Evolutionary conservation across 2,797 vertebrate genomes (phyloP), one percentile per base, ranked within the genome.

Genomic region (Neosilurus hyrtlii): DNA sequence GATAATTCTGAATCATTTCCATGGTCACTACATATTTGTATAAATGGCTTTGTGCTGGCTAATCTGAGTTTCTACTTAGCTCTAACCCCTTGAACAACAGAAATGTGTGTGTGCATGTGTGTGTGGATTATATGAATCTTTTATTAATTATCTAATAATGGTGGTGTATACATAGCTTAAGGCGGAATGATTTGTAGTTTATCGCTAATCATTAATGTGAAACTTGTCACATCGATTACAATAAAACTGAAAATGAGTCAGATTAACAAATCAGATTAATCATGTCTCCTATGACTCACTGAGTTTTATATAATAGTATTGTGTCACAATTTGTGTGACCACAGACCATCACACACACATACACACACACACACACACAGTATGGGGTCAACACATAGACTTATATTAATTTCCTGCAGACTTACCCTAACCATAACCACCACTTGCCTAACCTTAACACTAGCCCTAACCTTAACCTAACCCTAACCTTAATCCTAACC

Each of bases 321-420:
- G 14, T 57, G 71, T 73, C 14, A 51, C 5, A 49, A 4, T 49
- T 37, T 70, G 67, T 70, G 20, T 51, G 37, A 54, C 59, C 43
- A 51, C 12, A 78, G n/a, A 52, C 49, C 22, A 24, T 3, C 52
- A 30, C 73, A 30, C 73, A 57, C 49, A 24, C 75, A 79, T 43
- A 65, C 65, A 7, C 52, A 30, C 73, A 30, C 73, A 57, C 49
- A 24, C 75, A 79, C 56, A 65, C 65, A 73, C 68, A 74, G n/a
- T n/a, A n/a, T n/a, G n/a, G n/a, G n/a, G n/a, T n/a, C n/a, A n/a
- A n/a, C n/a, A n/a, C n/a, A n/a, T n/a, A n/a, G n/a, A n/a, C n/a
- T n/a, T n/a, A n/a, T n/a, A n/a, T n/a, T n/a, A n/a, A n/a, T n/a
- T n/a, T n/a, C n/a, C n/a, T n/a, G n/a, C n/a, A n/a, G n/a, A n/a